These are phyloP conservation scores for Pseudomyrmex concolor DNA, from an alignment of 1,140 invertebrate genomes.

Conservation along the genomic window DNA sequence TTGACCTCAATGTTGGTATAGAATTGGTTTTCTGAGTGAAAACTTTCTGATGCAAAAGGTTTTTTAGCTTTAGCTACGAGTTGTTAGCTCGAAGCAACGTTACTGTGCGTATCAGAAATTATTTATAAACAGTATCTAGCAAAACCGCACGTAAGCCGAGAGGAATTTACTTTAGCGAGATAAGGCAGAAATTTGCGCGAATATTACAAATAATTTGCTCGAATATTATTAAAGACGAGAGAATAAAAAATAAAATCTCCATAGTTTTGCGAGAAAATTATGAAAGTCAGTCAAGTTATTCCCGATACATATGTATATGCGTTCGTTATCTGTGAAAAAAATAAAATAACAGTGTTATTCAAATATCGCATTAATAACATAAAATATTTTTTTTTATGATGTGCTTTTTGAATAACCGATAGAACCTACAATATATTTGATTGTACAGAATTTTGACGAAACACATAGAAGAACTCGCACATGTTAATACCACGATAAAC, in stretches of 20 bases:
- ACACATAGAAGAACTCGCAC: neutral
- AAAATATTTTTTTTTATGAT: neutral
- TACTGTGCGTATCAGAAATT: constrained; percentile 21
- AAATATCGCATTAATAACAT: too few relatives aligned
- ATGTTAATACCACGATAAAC: neutral
- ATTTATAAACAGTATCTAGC: constrained; percentile 19
- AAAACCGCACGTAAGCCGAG: constrained; percentile 24
- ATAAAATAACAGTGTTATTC: neutral
- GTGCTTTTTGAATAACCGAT: neutral
- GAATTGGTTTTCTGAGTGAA: constrained; percentile 1
- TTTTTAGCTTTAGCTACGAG: constrained; percentile 13
- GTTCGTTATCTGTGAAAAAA: neutral
- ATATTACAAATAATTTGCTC: constrained; percentile 1
- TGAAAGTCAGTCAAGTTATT: neutral
- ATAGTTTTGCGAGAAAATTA: constrained; percentile 5
- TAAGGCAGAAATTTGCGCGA: neutral
- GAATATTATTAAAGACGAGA: neutral
- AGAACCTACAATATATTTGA: neutral
- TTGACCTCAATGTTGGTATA: constrained; percentile 10
- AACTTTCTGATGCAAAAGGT: constrained; percentile 25
- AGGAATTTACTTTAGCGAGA: constrained; percentile 29
- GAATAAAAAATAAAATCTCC: neutral
- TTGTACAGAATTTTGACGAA: neutral
- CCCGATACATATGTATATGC: neutral
- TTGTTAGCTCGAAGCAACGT: neutral